These are phyloP conservation scores for Luperina nickerlii DNA, from an alignment of 2,888 invertebrate species.

Conservation along the genomic window DNA sequence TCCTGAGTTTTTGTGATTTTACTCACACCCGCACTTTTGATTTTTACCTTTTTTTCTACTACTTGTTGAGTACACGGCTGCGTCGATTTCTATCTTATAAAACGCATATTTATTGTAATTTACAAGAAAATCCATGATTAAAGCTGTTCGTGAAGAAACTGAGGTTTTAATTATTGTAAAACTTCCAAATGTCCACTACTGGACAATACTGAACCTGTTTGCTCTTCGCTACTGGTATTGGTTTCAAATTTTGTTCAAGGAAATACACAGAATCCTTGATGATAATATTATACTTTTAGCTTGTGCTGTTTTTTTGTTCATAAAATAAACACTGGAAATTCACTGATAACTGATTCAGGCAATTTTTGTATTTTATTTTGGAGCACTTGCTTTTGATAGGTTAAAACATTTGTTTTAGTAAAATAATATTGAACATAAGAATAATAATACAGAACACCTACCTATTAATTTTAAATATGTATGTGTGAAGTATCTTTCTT, in stretches of 20 bases:
- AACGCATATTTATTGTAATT: no score
- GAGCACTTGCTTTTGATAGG: no score
- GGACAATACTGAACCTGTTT: not conserved
- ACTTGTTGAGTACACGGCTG: no score
- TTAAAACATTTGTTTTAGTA: not conserved
- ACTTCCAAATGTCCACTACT: no score
- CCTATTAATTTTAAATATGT: not conserved
- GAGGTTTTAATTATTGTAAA: no score
- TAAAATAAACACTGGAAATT: not conserved
- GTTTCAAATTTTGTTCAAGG: slow-evolving; percentile 8
- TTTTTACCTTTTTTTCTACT: no score
- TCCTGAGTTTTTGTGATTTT: no score
- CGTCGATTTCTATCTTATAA: no score
- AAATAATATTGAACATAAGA: not conserved
- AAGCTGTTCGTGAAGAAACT: no score
- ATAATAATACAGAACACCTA: not conserved
- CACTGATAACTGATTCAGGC: no score
- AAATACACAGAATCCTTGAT: not conserved
- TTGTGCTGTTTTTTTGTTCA: not conserved
- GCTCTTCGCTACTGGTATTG: not conserved
- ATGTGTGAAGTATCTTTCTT: not conserved
- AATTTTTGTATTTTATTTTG: not conserved
- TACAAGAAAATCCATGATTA: no score
- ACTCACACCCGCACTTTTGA: no score
- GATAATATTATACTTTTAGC: not conserved